Percentiles rank a stretch among this genome's conserved stretches.
Evolutionary conservation across 2,113 vertebrate species (phyloP).

Genomic region (Noturus placidus): DNA sequence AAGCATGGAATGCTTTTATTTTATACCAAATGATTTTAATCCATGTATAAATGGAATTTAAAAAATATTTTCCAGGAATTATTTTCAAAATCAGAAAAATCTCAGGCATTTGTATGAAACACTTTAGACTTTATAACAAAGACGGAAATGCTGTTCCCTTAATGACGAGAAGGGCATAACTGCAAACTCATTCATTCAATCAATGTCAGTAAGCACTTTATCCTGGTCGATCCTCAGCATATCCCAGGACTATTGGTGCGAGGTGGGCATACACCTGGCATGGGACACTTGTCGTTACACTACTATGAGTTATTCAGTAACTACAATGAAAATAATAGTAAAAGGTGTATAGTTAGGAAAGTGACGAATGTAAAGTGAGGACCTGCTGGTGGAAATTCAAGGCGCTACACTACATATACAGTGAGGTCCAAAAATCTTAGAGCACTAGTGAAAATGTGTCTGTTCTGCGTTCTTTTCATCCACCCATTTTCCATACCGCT

Average conservation of each 20-base stretch:
- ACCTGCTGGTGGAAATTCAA: background rate
- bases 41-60: background rate
- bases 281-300: no score
- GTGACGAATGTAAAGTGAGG: background rate
- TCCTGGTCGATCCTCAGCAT: background rate
- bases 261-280: background rate
- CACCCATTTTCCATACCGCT: no score
- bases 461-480: no score
- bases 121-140: background rate
- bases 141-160: background rate
- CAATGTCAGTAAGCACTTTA: background rate
- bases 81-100: background rate
- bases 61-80: background rate
- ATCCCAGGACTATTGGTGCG: background rate
- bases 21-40: background rate
- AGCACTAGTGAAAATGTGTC: no score
- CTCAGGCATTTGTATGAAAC: background rate
- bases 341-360: background rate
- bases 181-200: background rate
- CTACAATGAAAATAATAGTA: background rate
- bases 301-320: background rate
- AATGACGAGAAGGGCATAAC: background rate
- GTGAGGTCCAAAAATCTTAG: no score
- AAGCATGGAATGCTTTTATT: background rate
- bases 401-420: background rate